Conservation (phyloP, 2,888 invertebrate genomes). For the Heliothis peltigera region DNA sequence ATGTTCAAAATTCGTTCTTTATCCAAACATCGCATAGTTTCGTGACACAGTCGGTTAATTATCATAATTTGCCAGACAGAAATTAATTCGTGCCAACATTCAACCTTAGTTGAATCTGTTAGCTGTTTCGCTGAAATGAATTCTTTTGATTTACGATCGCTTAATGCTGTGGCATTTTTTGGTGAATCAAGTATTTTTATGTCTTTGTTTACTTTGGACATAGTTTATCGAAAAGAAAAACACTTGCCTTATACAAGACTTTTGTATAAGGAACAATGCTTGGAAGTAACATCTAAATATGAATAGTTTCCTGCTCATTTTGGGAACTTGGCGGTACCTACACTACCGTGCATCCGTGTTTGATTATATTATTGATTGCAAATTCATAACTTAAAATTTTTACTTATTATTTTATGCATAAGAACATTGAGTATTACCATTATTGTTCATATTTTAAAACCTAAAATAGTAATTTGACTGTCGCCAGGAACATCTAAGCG, state of each 20-base stretch:
- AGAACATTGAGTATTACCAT: no score
- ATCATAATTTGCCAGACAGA: conserved; percentile 50
- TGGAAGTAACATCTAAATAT: no score
- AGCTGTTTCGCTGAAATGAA: conserved; percentile 34
- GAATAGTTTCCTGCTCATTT: no score
- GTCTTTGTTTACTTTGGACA: conserved; percentile 40
- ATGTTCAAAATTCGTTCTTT: not conserved
- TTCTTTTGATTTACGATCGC: conserved; percentile 47
- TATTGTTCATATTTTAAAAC: no score
- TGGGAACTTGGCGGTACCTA: conserved; percentile 12
- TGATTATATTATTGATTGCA: no score
- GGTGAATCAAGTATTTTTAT: conserved; percentile 44
- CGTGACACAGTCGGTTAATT: conserved; percentile 46
- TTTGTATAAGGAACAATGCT: not conserved
- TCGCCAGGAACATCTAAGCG: conserved; percentile 86
- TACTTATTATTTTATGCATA: no score
- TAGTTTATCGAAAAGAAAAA: conserved; percentile 1
- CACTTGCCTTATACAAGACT: conserved; percentile 20
- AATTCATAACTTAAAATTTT: no score
- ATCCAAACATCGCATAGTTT: conserved; percentile 42
- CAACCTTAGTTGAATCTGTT: conserved; percentile 29
- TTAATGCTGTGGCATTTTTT: conserved; percentile 32
- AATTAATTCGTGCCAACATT: conserved; percentile 59
- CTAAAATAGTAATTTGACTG: not conserved
- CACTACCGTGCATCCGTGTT: no score